Percentiles rank a stretch among this genome's conserved stretches.
Evolutionary conservation across 2,888 invertebrate species (phyloP).

Genomic region (Melolontha melolontha): DNA sequence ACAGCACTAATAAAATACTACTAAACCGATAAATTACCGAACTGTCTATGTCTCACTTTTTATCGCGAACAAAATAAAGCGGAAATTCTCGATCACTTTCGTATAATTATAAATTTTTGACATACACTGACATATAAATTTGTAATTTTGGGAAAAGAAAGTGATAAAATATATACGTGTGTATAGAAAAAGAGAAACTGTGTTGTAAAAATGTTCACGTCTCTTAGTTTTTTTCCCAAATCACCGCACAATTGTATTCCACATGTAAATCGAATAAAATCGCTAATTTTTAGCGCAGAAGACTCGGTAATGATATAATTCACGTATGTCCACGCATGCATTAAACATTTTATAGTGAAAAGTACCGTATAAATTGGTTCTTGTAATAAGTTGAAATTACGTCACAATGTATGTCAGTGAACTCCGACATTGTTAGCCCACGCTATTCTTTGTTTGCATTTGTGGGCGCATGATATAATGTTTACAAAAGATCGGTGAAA

Average conservation of each 20-base stretch:
- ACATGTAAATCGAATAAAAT: too few species aligned
- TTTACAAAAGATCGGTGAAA: not conserved
- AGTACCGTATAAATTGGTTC: too few species aligned
- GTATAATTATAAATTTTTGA: slow-evolving; percentile 40
- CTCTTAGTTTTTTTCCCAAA: slow-evolving; percentile 1
- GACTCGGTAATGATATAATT: too few species aligned
- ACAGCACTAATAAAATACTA: not conserved
- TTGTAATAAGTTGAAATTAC: too few species aligned
- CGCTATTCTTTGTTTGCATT: slow-evolving; percentile 1
- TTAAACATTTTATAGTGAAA: too few species aligned
- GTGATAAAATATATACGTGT: slow-evolving; percentile 14
- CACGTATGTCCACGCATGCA: too few species aligned
- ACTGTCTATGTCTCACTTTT: not conserved
- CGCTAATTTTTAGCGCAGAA: too few species aligned
- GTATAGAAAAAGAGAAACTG: slow-evolving; percentile 35
- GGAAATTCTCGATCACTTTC: slow-evolving; percentile 30
- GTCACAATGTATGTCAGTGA: not conserved
- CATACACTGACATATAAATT: slow-evolving; percentile 37
- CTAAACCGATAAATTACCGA: slow-evolving; percentile 14
- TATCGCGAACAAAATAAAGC: not conserved
- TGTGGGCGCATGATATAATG: not conserved
- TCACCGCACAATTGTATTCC: too few species aligned
- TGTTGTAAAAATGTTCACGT: slow-evolving; percentile 34
- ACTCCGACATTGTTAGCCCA: slow-evolving; percentile 8
- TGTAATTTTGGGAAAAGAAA: slow-evolving; percentile 42